Evolutionary conservation across 2,888 invertebrate genomes (phyloP), one percentile per base, ranked within the genome.

Genomic region (Strigamia maritima): DNA sequence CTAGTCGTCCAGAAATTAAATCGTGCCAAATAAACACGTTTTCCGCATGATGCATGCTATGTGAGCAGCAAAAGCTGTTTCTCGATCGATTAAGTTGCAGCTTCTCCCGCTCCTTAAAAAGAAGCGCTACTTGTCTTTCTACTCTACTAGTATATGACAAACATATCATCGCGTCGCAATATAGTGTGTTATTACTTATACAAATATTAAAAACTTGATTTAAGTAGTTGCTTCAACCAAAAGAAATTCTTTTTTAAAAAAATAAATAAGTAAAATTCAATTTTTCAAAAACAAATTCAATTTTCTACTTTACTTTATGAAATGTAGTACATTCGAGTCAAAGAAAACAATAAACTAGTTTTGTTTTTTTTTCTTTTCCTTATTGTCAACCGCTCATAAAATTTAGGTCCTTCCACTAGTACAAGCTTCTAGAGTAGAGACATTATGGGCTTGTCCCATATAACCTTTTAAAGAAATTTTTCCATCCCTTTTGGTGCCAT

Each of bases 391-490:
- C n/a, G 8, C 60, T 60, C 22, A 60, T 60, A 60, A 60, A 60
- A 8, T 22, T 22, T 22, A 60, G 3, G 19, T 60, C 8, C 4
- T 60, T 60, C 10, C 40, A 40, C 12, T 31, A 6, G 3, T 4
- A 31, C 31, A 31, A 31, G 31, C 31, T 31, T 31, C 31, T 16
- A 26, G 26, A 26, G 10, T n/a, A n/a, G n/a, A n/a, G 16, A 65
- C 65, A 24, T 10, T 26, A 14, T 65, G 65, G 65, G 65, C 22
- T 10, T 65, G 65, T 65, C 24, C 65, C 65, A 65, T 26, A 65
- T 65, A 65, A 28, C 24, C 65, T 65, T 65, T 65, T 65, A 65
- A 28, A 65, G 65, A 65, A 65, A 65, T 65, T 24, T 65, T 65
- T 24, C 24, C 65, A 65, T 65, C 24, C 14, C 26, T 16, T 49